Conservation (phyloP, 1,140 invertebrate genomes). For the Argopecten irradians region DNA sequence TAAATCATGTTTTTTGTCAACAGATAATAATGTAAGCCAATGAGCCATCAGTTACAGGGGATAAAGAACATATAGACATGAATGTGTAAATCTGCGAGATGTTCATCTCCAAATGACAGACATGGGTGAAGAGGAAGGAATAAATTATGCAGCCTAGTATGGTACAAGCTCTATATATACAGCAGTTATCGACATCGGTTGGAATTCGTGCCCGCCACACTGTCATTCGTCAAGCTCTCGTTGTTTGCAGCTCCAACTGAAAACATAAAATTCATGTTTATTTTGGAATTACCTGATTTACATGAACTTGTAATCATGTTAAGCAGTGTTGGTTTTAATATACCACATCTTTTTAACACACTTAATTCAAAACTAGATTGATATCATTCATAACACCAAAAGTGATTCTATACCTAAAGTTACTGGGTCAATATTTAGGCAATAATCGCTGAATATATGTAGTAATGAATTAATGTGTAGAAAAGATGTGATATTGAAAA, state of each 20-base stretch:
- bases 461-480: neutral
- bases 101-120: neutral
- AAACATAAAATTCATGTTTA: constrained; percentile 33
- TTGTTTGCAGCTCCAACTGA: constrained; percentile 61
- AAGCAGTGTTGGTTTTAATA: neutral
- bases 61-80: constrained; percentile 6
- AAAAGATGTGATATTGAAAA: neutral
- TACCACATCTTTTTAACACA: neutral
- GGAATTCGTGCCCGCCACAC: constrained; percentile 54
- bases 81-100: neutral
- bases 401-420: too few species aligned
- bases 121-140: constrained; percentile 15
- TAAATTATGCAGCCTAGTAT: constrained; percentile 18
- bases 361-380: neutral
- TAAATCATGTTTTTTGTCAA: too few species aligned
- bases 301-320: neutral
- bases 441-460: too few species aligned
- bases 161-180: constrained; percentile 41
- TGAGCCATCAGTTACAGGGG: neutral
- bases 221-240: constrained; percentile 54
- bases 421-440: too few species aligned
- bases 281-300: neutral
- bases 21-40: neutral
- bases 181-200: constrained; percentile 55
- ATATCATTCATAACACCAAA: too few species aligned